A percentile compares a stretch with the other conserved stretches of the same genome.
These are phyloP conservation scores for Habroteleia sp. DNA, from an alignment of 2,888 invertebrate genomes.

Conservation along the genomic window DNA sequence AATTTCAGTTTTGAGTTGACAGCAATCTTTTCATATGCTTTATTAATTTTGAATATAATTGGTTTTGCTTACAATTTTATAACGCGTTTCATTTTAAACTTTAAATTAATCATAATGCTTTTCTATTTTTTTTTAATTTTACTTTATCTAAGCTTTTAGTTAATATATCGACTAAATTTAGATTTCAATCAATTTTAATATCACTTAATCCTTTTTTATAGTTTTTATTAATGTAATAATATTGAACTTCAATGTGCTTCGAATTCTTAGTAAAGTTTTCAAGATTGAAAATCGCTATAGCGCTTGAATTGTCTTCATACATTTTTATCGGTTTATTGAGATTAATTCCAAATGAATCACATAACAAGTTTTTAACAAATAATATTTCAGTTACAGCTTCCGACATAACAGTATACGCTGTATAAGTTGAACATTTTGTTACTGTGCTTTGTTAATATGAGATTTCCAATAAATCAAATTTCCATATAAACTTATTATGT, in stretches of 20 bases:
- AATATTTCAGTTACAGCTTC: slow-evolving; percentile 50
- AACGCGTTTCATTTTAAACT: not conserved
- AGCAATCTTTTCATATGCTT: no score
- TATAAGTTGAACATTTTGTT: slow-evolving; percentile 45
- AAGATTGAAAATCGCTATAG: slow-evolving; percentile 22
- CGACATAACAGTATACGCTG: slow-evolving; percentile 58
- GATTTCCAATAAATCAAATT: slow-evolving; percentile 58
- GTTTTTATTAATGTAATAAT: slow-evolving; percentile 6
- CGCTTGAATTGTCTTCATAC: slow-evolving; percentile 54
- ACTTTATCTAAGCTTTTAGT: not conserved
- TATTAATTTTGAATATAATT: no score
- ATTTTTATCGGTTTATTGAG: slow-evolving; percentile 29
- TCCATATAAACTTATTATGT: slow-evolving; percentile 52
- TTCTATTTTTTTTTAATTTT: not conserved
- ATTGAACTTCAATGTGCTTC: slow-evolving; percentile 11
- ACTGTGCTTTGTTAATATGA: slow-evolving; percentile 54
- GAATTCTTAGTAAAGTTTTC: slow-evolving; percentile 27
- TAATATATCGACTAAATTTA: slow-evolving; percentile 1
- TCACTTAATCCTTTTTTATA: slow-evolving; percentile 10
- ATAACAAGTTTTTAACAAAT: slow-evolving; percentile 23
- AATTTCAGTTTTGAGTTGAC: no score
- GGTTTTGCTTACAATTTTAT: no score
- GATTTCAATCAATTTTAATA: not conserved
- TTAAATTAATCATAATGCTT: not conserved
- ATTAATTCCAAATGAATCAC: slow-evolving; percentile 11